phyloP scores from a whole-genome alignment of 2,797 vertebrate genomes.

The Trachops cirrhosus region DNA sequence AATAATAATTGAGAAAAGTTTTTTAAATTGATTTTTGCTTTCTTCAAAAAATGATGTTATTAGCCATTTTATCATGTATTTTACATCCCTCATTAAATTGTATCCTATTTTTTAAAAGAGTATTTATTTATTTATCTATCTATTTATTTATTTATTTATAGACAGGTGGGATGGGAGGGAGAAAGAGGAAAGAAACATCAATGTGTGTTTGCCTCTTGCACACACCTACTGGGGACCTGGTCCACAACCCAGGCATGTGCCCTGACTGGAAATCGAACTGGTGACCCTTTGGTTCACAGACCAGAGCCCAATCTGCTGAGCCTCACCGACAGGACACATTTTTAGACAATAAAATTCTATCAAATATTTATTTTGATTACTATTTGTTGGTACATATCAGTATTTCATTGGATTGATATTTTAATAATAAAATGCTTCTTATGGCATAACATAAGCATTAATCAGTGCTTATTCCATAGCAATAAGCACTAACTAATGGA shows the following conservation, averaged over 20 bases:
- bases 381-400: background rate
- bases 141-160: no score
- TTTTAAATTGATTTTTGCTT: background rate
- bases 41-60: background rate
- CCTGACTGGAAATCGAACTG: no score
- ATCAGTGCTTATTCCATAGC: background rate
- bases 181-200: no score
- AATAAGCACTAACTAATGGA: background rate
- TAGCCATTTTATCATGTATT: background rate
- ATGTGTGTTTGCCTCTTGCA: no score
- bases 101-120: background rate
- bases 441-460: background rate
- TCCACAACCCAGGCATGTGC: no score
- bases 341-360: slow-evolving; percentile 22
- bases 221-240: no score
- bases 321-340: background rate
- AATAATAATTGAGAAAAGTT: background rate
- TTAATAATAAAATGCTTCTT: slow-evolving; percentile 30
- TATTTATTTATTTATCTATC: no score
- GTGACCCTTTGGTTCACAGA: no score
- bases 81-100: background rate
- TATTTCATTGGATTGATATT: background rate
- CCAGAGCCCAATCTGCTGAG: no score
- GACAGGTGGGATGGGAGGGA: no score
- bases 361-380: slow-evolving; percentile 42